phyloP scores from a whole-genome alignment of 2,888 invertebrate species.

The Vannuccia rotundouncinata region DNA sequence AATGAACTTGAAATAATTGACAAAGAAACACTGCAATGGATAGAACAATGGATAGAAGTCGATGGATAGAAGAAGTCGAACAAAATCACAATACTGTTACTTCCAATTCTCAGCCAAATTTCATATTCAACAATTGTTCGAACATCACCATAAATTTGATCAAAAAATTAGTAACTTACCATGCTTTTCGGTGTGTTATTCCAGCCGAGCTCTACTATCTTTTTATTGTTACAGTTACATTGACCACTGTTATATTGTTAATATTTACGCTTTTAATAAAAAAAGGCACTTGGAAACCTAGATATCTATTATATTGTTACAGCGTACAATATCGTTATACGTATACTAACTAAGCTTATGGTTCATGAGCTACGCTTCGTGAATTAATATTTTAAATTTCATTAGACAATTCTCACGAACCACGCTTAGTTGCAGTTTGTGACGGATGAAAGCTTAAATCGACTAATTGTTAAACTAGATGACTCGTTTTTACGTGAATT shows the following conservation, averaged over 20 bases:
- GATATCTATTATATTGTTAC: background rate
- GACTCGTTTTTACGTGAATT: background rate
- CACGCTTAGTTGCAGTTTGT: background rate
- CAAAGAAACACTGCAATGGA: too few species aligned
- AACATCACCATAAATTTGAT: constrained; percentile 21
- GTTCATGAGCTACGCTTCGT: constrained; percentile 8
- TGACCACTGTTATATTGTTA: constrained; percentile 19
- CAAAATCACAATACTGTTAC: constrained; percentile 15
- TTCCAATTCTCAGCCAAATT: constrained; percentile 16
- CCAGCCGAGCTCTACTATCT: constrained; percentile 20
- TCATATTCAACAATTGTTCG: constrained; percentile 17
- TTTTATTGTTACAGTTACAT: constrained; percentile 24
- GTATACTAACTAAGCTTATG: constrained; percentile 23
- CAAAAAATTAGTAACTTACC: constrained; percentile 19
- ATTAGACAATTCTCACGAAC: constrained; percentile 19
- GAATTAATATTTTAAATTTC: constrained; percentile 21
- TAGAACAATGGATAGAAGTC: too few species aligned
- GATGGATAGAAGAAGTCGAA: constrained; percentile 20
- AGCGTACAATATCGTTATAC: constrained; percentile 9
- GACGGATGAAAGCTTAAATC: background rate
- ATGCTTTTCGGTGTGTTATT: constrained; percentile 11
- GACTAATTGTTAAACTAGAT: constrained; percentile 4
- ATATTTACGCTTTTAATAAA: constrained; percentile 24
- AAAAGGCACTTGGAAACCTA: background rate
- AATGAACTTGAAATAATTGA: too few species aligned